Base-by-base conservation (phyloP, 2,888 invertebrate species). In the Acleris laterana region DNA sequence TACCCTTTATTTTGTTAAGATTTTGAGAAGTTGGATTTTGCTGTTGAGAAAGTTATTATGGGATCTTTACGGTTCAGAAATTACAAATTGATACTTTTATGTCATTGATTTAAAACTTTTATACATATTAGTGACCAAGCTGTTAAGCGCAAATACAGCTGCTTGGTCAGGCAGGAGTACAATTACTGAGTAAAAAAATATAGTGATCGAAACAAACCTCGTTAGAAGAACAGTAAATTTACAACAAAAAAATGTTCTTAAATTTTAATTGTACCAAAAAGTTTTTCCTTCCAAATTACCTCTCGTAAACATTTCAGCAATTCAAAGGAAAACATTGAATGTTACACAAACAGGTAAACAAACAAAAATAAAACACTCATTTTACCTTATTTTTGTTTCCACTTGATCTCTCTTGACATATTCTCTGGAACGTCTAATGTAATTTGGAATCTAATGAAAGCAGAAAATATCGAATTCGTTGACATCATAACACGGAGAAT, bases 401-500 rank as follows among this genome's bases (percentile, higher is more conserved):
- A 25, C 25, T 44, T 42, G 42, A 51, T 52, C 61, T 28, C 44
- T 1, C 42, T 22, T 52, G 48, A 55, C 32, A 55, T 55, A 20
- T 55, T 55, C 38, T 49, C 51, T 38, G 53, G 38, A 25, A 17
- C 17, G 42, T 51, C 20, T 48, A 55, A 62, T 49, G 13, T 62
- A 55, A 62, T 62, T 62, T 53, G 19, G 13, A 38, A 32, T 44
- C 9, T 28, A 46, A 62, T 46, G 22, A 55, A 53, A 48, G 38
- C 32, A 55, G 49, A 55, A 62, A 62, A 55, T 55, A 55, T 62
- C 48, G 38, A 55, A 32, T 49, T 48, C 16, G 7, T 22, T 22
- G 62, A 62, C 55, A 49, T 55, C 48, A 49, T 28, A 55, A 22
- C 17, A 38, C 6, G 48, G 22, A 55, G 22, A 55, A 62, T 62